phyloP scores from a whole-genome alignment of 1,140 invertebrate species.

The Macrostomum lignano region DNA sequence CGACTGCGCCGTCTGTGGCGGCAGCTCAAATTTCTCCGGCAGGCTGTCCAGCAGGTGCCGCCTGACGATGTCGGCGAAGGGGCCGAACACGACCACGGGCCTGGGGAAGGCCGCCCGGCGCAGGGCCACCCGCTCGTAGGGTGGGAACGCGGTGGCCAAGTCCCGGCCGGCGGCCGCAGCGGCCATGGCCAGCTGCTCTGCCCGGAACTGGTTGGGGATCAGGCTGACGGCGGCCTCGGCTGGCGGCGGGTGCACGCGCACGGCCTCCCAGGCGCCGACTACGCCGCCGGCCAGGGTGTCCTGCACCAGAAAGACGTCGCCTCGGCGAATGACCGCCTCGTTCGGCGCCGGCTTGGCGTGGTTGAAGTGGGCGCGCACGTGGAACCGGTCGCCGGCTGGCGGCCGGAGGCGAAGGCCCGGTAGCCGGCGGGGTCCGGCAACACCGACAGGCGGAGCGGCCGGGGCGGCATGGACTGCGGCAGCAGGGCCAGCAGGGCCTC shows the following conservation, averaged over 20 bases:
- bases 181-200: constrained; percentile 6
- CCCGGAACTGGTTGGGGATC: constrained; percentile 7
- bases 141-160: constrained; percentile 66
- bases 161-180: constrained; percentile 6
- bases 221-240: neutral
- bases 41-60: constrained; percentile 61
- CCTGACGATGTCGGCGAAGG: constrained; percentile 64
- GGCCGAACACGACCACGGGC: constrained; percentile 76
- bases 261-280: constrained; percentile 79
- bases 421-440: too few relatives aligned
- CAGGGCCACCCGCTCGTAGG: constrained; percentile 83
- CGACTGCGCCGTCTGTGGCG: too few relatives aligned
- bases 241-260: too few relatives aligned
- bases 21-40: constrained; percentile 64
- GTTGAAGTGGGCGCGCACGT: constrained; percentile 71
- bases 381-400: constrained; percentile 76
- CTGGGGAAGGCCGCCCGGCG: constrained; percentile 63
- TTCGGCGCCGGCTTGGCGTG: constrained; percentile 39
- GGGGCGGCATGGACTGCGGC: too few relatives aligned
- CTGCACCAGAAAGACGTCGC: constrained; percentile 71
- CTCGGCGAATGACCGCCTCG: constrained; percentile 63
- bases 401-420: too few relatives aligned
- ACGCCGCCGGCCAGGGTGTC: constrained; percentile 76
- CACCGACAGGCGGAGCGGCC: too few relatives aligned
- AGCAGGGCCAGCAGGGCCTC: too few relatives aligned